Percentiles rank a stretch among this genome's conserved stretches.
Conservation (phyloP, 2,797 vertebrate genomes). For the Lutjanus argentimaculatus region DNA sequence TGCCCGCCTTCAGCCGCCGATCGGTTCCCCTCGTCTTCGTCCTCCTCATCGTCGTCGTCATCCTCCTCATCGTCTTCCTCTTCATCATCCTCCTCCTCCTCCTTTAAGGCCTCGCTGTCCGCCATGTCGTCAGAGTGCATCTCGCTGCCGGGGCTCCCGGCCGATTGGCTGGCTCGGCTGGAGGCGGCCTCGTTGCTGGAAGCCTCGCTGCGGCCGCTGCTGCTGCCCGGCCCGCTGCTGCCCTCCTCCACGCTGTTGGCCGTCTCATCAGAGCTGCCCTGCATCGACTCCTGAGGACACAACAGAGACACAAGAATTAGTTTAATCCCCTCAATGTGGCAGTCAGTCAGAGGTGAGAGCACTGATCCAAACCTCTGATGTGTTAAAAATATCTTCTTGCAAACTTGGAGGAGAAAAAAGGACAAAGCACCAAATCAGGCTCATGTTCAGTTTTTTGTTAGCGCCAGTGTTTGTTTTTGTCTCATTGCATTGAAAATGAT, state of each 20-base stretch:
- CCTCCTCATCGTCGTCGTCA: slow-evolving; percentile 90
- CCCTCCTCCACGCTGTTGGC: slow-evolving; percentile 99
- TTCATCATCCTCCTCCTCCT: slow-evolving; percentile 95
- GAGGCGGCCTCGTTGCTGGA: slow-evolving; percentile 98
- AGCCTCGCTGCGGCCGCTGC: slow-evolving; percentile 95
- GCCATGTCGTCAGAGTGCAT: slow-evolving; percentile 97
- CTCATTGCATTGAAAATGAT: too few species aligned
- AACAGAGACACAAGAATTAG: not conserved
- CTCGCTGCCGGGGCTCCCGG: slow-evolving; percentile 96
- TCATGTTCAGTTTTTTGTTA: not conserved
- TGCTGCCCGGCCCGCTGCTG: slow-evolving; percentile 96
- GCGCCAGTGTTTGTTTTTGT: too few species aligned
- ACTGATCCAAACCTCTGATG: not conserved
- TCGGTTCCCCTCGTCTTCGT: slow-evolving; percentile 86
- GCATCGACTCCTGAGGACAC: slow-evolving; percentile 93
- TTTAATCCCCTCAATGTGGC: too few species aligned
- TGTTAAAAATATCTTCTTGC: not conserved
- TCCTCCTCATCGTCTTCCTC: slow-evolving; percentile 93
- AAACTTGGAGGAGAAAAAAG: too few species aligned
- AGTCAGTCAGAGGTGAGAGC: not conserved
- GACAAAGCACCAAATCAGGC: not conserved
- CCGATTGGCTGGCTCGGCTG: slow-evolving; percentile 95
- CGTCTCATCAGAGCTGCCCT: slow-evolving; percentile 98
- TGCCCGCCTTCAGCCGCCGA: slow-evolving; percentile 83
- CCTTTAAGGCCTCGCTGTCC: slow-evolving; percentile 96